phyloP scores from a whole-genome alignment of 2,113 vertebrate genomes.

The Chunga burmeisteri region DNA sequence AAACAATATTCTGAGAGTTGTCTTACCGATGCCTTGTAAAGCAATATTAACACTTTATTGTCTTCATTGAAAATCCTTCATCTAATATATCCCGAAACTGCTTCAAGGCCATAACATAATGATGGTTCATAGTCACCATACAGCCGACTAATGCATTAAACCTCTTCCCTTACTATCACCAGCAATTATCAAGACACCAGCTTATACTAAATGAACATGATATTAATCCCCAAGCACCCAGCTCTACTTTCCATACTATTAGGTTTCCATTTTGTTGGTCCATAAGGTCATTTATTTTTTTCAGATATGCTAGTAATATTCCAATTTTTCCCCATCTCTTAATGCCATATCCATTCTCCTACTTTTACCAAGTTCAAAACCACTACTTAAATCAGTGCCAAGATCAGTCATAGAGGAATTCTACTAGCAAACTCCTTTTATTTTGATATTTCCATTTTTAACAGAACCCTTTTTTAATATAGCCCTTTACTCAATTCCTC shows the following conservation, averaged over 20 bases:
- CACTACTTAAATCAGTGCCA: neutral
- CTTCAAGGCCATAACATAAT: neutral
- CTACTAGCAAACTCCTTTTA: neutral
- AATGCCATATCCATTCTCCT: neutral
- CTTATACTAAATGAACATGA: neutral
- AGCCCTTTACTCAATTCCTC: neutral
- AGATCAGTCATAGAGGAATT: neutral
- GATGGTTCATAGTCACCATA: neutral
- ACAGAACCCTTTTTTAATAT: neutral
- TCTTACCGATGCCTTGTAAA: neutral
- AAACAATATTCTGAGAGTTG: slow-evolving; percentile 31
- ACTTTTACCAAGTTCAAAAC: neutral
- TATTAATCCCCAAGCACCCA: neutral
- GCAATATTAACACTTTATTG: slow-evolving; percentile 14
- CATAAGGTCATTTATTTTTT: neutral
- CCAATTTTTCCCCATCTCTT: neutral
- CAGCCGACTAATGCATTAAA: neutral
- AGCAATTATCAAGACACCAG: neutral
- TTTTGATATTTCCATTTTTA: neutral
- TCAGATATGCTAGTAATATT: neutral
- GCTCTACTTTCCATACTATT: neutral
- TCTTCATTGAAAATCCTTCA: neutral
- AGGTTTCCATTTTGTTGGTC: neutral
- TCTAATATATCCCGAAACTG: neutral
- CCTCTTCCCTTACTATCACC: neutral